Evolutionary conservation across 2,113 vertebrate genomes (phyloP).

Genomic region (Dipodomys stephensi): DNA sequence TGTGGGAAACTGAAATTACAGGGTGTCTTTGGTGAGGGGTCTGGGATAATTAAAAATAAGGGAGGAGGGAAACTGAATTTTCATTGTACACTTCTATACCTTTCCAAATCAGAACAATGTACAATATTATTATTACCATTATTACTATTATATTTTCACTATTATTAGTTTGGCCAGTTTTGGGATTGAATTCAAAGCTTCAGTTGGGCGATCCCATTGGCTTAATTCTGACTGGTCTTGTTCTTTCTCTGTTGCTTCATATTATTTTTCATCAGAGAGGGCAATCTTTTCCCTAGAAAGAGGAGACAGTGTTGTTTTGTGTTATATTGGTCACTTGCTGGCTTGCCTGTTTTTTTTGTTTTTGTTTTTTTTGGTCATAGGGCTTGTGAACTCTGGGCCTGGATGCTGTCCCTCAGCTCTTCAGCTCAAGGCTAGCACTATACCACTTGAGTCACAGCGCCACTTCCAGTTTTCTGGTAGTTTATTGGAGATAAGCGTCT

Average conservation of each 20-base stretch:
- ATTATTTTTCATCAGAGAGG: constrained; percentile 54
- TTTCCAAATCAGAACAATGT: constrained; percentile 43
- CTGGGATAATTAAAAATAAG: neutral
- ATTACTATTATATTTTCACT: neutral
- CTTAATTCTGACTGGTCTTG: constrained; percentile 43
- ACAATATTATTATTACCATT: neutral
- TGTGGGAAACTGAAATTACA: constrained; percentile 24
- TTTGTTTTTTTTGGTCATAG: no score
- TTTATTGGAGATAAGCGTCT: no score
- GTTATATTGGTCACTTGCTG: constrained; percentile 11
- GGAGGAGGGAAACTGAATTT: constrained; percentile 4
- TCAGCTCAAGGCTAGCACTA: no score
- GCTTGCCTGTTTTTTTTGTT: neutral
- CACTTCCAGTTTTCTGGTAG: no score
- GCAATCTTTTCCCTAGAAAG: constrained; percentile 36
- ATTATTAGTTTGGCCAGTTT: no score
- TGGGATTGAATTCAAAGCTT: neutral
- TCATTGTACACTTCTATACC: neutral
- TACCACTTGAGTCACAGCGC: no score
- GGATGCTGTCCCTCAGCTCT: no score
- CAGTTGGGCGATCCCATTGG: neutral
- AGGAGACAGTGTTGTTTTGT: constrained; percentile 56
- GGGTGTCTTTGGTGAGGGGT: constrained; percentile 1
- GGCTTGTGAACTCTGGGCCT: no score
- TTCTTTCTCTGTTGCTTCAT: constrained; percentile 53